Percentiles rank a stretch among this genome's conserved stretches.
These are phyloP conservation scores for Myotis yumanensis DNA, from an alignment of 2,113 vertebrate species.

Conservation along the genomic window DNA sequence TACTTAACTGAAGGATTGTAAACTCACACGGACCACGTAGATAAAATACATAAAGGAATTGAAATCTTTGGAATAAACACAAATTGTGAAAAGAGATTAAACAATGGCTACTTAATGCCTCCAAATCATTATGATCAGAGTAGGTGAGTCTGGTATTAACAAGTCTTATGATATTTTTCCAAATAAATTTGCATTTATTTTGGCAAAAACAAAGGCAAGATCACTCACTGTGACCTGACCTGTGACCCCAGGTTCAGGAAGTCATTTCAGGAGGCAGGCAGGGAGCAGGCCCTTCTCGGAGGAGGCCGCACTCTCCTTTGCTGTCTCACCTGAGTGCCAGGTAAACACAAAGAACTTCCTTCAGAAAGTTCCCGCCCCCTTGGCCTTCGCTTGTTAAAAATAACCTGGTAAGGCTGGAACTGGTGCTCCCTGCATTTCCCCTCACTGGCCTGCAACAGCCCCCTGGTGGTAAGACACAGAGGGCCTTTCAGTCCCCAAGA, in stretches of 20 bases:
- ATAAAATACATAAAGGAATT: background rate
- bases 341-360: constrained; percentile 48
- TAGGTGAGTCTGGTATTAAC: background rate
- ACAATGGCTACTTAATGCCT: background rate
- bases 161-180: background rate
- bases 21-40: background rate
- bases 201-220: too few species aligned
- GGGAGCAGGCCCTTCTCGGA: background rate
- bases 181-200: background rate
- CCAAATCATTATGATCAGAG: background rate
- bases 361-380: background rate
- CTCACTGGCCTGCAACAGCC: background rate
- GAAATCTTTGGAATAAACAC: background rate
- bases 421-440: background rate
- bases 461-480: background rate
- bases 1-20: background rate
- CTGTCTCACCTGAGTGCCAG: background rate
- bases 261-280: background rate
- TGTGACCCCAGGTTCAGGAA: fast-evolving
- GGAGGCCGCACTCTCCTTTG: fast-evolving
- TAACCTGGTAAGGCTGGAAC: background rate
- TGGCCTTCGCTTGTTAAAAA: background rate
- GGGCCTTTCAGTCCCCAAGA: background rate
- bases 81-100: background rate
- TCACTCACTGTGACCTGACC: background rate